These are phyloP conservation scores for Phengaris arion DNA, from an alignment of 2,888 invertebrate species.

Conservation along the genomic window DNA sequence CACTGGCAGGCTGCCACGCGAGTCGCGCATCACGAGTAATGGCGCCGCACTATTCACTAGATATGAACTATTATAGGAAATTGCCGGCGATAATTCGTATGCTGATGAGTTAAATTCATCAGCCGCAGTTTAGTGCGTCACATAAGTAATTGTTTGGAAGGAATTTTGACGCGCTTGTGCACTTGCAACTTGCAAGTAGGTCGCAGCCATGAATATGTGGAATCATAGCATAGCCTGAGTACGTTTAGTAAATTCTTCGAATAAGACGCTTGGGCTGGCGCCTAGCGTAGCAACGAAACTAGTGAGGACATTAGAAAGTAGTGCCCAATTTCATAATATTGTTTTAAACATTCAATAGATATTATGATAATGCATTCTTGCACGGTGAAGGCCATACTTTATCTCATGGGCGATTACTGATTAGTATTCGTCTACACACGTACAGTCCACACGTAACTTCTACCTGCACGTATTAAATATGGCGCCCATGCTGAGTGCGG, in stretches of 20 bases:
- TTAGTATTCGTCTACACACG: not conserved
- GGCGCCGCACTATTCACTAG: not conserved
- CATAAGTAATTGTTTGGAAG: not conserved
- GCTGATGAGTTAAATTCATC: not conserved
- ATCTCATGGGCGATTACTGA: not conserved
- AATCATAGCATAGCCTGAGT: too few relatives aligned
- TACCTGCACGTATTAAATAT: not conserved
- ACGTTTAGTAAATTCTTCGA: too few relatives aligned
- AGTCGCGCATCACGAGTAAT: not conserved
- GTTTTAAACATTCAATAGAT: not conserved
- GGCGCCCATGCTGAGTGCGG: not conserved
- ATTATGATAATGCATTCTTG: not conserved
- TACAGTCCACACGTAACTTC: too few relatives aligned
- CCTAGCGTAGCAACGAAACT: too few relatives aligned
- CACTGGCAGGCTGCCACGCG: constrained; percentile 14
- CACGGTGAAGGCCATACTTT: not conserved
- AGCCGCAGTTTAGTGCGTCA: not conserved
- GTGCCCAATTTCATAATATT: not conserved
- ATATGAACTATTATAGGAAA: not conserved
- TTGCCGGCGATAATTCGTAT: constrained; percentile 4
- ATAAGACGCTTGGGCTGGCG: too few relatives aligned
- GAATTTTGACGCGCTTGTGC: not conserved
- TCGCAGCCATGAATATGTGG: too few relatives aligned
- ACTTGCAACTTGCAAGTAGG: not conserved
- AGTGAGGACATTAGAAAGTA: not conserved